These are phyloP conservation scores for Australoheros facetus DNA, from an alignment of 2,797 vertebrate species.

Conservation along the genomic window DNA sequence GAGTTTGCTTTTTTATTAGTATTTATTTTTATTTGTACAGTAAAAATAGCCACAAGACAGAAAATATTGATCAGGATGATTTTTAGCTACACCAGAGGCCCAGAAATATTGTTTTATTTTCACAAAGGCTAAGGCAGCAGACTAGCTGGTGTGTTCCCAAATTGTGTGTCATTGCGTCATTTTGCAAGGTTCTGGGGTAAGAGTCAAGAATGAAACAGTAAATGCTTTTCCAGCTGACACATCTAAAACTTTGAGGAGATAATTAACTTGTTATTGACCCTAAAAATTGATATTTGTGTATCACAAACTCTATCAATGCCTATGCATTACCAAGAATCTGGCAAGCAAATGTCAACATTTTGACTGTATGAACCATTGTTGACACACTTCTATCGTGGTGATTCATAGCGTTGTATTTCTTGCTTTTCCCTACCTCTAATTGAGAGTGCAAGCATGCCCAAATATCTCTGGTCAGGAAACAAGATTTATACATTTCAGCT, in stretches of 20 bases:
- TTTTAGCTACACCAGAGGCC: no score
- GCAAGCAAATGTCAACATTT: no score
- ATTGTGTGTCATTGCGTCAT: neutral
- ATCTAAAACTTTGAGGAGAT: neutral
- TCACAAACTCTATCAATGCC: neutral
- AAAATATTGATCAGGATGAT: no score
- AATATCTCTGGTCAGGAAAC: neutral
- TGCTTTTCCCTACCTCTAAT: no score
- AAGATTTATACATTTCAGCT: neutral
- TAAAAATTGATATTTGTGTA: neutral
- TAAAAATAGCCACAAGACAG: no score
- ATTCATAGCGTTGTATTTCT: no score
- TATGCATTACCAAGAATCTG: no score
- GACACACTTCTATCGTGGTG: no score
- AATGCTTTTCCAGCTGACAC: neutral
- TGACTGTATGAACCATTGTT: no score
- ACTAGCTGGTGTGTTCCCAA: neutral
- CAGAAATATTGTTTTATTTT: neutral
- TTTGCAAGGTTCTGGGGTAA: rapidly evolving
- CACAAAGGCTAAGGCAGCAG: neutral
- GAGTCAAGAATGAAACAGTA: neutral
- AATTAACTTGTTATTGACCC: neutral
- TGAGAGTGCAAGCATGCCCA: neutral
- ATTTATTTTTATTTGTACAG: no score
- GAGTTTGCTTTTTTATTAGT: neutral